Percentiles rank a stretch among this genome's conserved stretches.
Conservation (phyloP, 2,113 vertebrate species). For the Scomber scombrus region DNA sequence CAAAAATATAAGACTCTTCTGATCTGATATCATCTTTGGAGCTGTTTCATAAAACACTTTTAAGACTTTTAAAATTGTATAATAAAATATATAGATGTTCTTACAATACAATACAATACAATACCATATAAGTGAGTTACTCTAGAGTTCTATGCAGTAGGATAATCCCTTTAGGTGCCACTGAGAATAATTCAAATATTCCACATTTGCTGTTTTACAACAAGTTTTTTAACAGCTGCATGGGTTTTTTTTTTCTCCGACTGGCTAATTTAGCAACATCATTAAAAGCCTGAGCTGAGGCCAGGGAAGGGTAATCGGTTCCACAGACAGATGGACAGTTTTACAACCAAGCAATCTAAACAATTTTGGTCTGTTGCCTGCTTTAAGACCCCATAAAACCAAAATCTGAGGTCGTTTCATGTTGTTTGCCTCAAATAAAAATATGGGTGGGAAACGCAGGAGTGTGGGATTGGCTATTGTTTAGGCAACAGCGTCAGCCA, state of each 20-base stretch:
- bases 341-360: conserved; percentile 18
- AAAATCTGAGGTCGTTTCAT: conserved; percentile 25
- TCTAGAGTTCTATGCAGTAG: not conserved
- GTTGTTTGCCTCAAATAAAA: conserved; percentile 1
- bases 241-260: conserved; percentile 4
- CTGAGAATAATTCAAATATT: not conserved
- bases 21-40: too few relatives aligned
- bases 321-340: conserved; percentile 37
- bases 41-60: not conserved
- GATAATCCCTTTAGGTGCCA: not conserved
- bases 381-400: conserved; percentile 23
- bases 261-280: conserved; percentile 9
- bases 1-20: not conserved
- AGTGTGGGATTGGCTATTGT: not conserved
- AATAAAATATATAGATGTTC: not conserved
- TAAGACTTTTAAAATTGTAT: not conserved
- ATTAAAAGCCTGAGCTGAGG: conserved; percentile 2
- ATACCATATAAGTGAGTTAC: not conserved
- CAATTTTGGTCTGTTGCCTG: conserved; percentile 14
- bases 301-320: conserved; percentile 15
- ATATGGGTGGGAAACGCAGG: not conserved
- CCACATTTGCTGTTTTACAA: not conserved
- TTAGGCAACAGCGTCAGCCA: not conserved
- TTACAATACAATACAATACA: not conserved
- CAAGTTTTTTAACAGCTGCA: not conserved